Evolutionary conservation across 2,888 invertebrate genomes (phyloP), one percentile per base, ranked within the genome.

Genomic region (Schizaphis graminum): DNA sequence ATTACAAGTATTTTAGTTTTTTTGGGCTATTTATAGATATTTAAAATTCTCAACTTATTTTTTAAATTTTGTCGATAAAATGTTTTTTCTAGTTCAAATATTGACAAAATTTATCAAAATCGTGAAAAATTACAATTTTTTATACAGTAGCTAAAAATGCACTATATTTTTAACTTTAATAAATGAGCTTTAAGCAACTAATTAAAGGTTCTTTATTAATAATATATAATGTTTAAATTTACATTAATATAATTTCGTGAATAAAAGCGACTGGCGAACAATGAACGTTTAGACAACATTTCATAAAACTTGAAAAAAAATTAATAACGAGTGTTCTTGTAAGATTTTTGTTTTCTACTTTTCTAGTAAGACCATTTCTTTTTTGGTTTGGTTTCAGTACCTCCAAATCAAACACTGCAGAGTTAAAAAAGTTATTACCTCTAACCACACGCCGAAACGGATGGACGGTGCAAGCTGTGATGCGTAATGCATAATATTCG

Each of bases 371-470:
- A 77, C 35, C 0, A 2, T 7, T 77, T 7, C 7, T 1, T 35
- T 35, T 35, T 35, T 77, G 77, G 35, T 77, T n/a, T 16, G 7
- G 77, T 41, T 77, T 35, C 21, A 7, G 77, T 8, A 21, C 77
- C 21, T 77, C 35, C 8, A 41, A 35, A 21, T 77, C 77, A 35
- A 35, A 77, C 77, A 77, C 77, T 7, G 5, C 44, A 47, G 21
- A 35, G 35, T 77, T 21, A 53, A 77, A 77, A 77, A 77, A 77
- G 35, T 77, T 77, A 35, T 77, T 35, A 41, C 35, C 77, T 77
- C 93, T 89, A 89, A 93, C 84, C 93, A 41, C n/a, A 86, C 86
- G 35, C 7, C 21, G 21, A 67, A 67, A 67, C 67, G 67, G 67
- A 67, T n/a, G 35, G 21, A 86, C 86, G 28, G 16, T 86, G 47